Evolutionary conservation across 2,888 invertebrate species (phyloP).

Genomic region (Microdon myrmicae): DNA sequence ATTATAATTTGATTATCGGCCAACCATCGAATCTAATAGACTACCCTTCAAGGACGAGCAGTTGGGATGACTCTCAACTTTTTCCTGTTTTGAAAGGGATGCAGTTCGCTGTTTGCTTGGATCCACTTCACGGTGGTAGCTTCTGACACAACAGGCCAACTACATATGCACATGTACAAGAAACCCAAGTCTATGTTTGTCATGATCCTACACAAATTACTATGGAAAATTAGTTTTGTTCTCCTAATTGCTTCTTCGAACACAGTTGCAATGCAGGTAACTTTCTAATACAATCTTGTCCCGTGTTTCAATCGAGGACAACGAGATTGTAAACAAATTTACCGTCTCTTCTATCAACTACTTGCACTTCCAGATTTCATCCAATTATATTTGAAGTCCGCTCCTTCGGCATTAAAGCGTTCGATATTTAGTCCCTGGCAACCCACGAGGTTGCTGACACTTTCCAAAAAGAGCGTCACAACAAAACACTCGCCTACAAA

Average conservation of each 20-base stretch:
- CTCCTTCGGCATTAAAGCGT: too few species aligned
- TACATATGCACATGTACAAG: constrained; percentile 13
- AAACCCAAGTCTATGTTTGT: constrained; percentile 18
- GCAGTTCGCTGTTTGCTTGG: constrained; percentile 11
- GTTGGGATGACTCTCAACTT: constrained; percentile 40
- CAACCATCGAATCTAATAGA: constrained; percentile 26
- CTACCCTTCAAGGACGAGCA: constrained; percentile 3
- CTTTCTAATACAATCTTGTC: constrained; percentile 35
- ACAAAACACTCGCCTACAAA: not conserved
- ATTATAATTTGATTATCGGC: constrained; percentile 50
- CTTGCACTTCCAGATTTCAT: constrained; percentile 35
- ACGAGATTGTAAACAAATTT: constrained; percentile 49
- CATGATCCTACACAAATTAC: constrained; percentile 40
- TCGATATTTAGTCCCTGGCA: too few species aligned
- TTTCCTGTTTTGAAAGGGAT: constrained; percentile 10
- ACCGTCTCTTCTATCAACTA: constrained; percentile 24
- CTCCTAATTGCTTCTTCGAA: constrained; percentile 42
- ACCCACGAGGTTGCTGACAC: too few species aligned
- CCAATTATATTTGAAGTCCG: constrained; percentile 34
- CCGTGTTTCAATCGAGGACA: constrained; percentile 50
- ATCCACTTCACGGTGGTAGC: constrained; percentile 34
- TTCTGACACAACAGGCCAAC: not conserved
- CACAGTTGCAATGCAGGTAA: constrained; percentile 39
- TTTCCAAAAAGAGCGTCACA: not conserved
- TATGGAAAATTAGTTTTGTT: constrained; percentile 47